A percentile compares a stretch with the other conserved stretches of the same genome.
Evolutionary conservation across 2,797 vertebrate species (phyloP).

Genomic region (Hapalemur alaotrensis): DNA sequence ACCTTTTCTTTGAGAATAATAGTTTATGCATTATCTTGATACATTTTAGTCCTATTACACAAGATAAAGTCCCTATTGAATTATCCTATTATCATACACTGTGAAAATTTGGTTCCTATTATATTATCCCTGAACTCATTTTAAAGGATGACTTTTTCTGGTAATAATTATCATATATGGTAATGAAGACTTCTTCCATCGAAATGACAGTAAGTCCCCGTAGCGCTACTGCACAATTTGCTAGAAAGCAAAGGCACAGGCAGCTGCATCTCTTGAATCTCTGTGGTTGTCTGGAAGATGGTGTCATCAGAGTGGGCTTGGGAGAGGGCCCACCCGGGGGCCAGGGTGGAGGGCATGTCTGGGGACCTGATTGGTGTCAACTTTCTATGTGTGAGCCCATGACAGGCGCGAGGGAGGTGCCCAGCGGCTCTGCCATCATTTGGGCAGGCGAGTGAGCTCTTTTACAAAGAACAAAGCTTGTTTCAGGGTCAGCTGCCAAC

Average conservation of each 20-base stretch:
- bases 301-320: not conserved
- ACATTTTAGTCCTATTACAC: not conserved
- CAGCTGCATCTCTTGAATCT: not conserved
- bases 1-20: not conserved
- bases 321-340: not conserved
- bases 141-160: not conserved
- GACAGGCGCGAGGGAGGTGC: not conserved
- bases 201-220: not conserved
- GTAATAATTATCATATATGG: not conserved
- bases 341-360: rapidly evolving
- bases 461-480: not conserved
- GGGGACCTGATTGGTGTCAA: no score
- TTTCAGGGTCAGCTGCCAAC: not conserved
- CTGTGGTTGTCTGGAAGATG: not conserved
- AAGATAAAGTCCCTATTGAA: not conserved
- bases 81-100: not conserved
- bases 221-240: not conserved
- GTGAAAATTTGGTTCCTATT: not conserved
- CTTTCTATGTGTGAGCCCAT: not conserved
- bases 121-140: not conserved
- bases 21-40: not conserved
- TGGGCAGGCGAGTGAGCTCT: not conserved
- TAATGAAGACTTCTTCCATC: not conserved
- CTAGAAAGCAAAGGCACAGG: not conserved
- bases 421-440: rapidly evolving